Evolutionary conservation across 2,888 invertebrate species (phyloP), one percentile per base, ranked within the genome.

Genomic region (Dasysyrphus tricinctus): DNA sequence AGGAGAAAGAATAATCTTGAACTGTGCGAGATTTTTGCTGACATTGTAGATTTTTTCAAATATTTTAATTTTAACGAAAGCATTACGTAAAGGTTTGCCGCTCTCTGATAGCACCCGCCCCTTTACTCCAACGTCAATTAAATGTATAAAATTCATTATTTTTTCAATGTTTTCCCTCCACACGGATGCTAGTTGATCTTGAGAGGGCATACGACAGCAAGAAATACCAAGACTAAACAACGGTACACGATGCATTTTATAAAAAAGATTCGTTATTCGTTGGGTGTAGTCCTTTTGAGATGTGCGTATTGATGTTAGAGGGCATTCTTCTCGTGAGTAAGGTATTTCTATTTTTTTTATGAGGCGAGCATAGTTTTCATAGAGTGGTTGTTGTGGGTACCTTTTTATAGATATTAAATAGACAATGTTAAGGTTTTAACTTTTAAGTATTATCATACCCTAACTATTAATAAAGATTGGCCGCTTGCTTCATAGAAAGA

Each of bases 151-250:
- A 89, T 94, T 94, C 93, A 95, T 94, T 5, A 95, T 93, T 5
- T 95, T 95, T 19, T 93, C 93, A 69, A 96, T 90, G 89, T 95
- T 95, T 80, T 95, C 94, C 88, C 95, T 94, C 97, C 97, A 97
- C 9, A 96, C 94, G 87, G 93, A 93, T 0, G 95, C 95, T n/a
- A 97, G 94, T 61, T 95, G 94, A 0, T 90, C 92, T n/a, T 94
- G 93, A 0, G 91, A 90, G 0, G 98, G 97, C 94, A 96, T 97
- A 89, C 96, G 96, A 90, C 98, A 98, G 90, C 98, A 98, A 74
- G 95, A 95, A 34, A 98, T 91, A 19, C 96, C 96, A 5, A 95
- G 94, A 0, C 96, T 95, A 65, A 96, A 93, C 90, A 96, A 93
- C 0, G 96, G 95, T 1, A 94, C 93, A 70, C 94, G 93, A 89